phyloP scores from a whole-genome alignment of 2,113 vertebrate genomes.

The Crocuta crocuta region DNA sequence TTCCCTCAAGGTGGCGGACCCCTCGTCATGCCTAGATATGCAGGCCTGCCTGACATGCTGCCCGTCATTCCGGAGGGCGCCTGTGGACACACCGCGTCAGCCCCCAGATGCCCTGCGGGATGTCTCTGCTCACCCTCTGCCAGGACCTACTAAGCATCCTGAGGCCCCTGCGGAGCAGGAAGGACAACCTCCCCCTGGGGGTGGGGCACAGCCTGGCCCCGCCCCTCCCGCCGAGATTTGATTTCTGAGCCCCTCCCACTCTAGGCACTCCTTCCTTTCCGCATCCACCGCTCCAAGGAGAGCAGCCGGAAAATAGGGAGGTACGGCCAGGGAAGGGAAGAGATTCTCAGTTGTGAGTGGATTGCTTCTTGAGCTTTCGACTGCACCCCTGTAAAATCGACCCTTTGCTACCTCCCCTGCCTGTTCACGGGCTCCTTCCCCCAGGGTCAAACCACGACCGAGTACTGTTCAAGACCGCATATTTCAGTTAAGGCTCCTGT shows the following conservation, averaged over 20 bases:
- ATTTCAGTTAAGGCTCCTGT: neutral
- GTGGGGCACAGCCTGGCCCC: neutral
- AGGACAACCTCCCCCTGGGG: neutral
- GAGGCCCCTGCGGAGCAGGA: neutral
- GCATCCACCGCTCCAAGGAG: neutral
- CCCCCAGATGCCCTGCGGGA: neutral
- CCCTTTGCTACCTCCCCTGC: neutral
- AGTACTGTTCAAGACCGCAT: neutral
- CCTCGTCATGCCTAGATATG: neutral
- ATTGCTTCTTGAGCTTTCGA: neutral
- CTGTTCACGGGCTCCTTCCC: neutral
- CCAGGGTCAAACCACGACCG: neutral
- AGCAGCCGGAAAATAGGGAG: neutral
- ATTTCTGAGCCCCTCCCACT: neutral
- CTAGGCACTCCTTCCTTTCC: neutral
- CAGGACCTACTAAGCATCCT: neutral
- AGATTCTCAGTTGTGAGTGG: neutral
- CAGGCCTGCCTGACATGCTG: too few species aligned
- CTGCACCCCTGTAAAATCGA: neutral
- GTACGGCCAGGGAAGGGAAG: neutral
- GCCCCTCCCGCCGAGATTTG: neutral
- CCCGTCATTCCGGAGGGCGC: neutral
- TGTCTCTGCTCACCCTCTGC: neutral
- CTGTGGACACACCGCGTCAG: neutral
- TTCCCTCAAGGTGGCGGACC: rapidly evolving